Conservation (phyloP, 2,888 invertebrate genomes). For the Phlogophora meticulosa region DNA sequence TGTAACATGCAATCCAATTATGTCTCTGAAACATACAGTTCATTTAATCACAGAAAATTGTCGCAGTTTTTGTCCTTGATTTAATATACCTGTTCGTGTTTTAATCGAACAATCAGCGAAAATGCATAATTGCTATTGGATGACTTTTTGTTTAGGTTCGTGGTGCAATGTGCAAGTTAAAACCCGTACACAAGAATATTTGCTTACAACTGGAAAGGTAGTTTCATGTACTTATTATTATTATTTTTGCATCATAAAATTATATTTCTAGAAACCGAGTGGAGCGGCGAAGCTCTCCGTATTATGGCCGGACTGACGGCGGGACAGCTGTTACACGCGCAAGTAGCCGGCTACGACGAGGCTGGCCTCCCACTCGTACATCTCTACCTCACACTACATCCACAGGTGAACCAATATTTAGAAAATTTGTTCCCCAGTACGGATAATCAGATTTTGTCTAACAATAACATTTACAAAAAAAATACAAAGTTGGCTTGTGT, state of each 20-base stretch:
- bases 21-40: too few relatives aligned
- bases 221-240: too few relatives aligned
- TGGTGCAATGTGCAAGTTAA: too few relatives aligned
- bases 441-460: conserved; percentile 43
- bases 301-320: conserved; percentile 95
- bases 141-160: too few relatives aligned
- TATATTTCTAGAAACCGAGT: conserved; percentile 88
- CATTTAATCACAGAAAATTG: too few relatives aligned
- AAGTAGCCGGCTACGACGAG: conserved; percentile 96
- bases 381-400: conserved; percentile 94
- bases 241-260: neutral
- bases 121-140: too few relatives aligned
- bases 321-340: conserved; percentile 96
- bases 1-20: too few relatives aligned
- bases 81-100: too few relatives aligned
- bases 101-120: too few relatives aligned
- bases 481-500: conserved; percentile 18
- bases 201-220: too few relatives aligned
- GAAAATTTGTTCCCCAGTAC: neutral
- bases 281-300: conserved; percentile 95
- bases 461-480: conserved; percentile 3
- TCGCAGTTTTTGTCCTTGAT: too few relatives aligned
- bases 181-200: too few relatives aligned
- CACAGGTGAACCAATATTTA: conserved; percentile 90
- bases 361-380: conserved; percentile 95